A percentile compares a stretch with the other conserved stretches of the same genome.
Conservation (phyloP, 2,888 invertebrate species). For the Sarcophaga variegata region DNA sequence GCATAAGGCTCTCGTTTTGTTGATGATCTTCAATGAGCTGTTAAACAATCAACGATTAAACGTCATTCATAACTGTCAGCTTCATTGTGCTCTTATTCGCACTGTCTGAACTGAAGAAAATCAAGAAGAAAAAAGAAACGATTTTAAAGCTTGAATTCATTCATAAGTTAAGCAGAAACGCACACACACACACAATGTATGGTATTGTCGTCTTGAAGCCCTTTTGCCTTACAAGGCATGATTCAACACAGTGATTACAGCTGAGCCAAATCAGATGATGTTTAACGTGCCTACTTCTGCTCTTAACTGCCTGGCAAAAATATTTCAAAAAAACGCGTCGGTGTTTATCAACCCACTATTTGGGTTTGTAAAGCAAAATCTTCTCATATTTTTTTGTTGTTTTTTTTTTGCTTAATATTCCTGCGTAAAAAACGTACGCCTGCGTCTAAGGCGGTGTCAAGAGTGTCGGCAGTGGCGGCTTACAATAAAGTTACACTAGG, state of each 20-base stretch:
- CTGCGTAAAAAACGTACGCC: conserved; percentile 41
- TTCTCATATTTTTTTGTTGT: neutral
- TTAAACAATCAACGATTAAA: conserved; percentile 69
- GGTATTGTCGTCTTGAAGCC: neutral
- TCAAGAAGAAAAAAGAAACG: neutral
- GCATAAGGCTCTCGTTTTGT: conserved; percentile 18
- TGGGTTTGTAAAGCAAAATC: conserved; percentile 53
- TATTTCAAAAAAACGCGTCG: conserved; percentile 53
- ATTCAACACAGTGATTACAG: conserved; percentile 7
- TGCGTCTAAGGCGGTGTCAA: conserved; percentile 47
- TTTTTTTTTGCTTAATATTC: neutral
- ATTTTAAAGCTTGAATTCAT: conserved; percentile 40
- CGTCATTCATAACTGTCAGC: conserved; percentile 67
- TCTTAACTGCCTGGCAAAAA: conserved; percentile 19
- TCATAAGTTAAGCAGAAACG: conserved; percentile 44
- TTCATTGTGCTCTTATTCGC: conserved; percentile 1
- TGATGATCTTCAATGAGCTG: conserved; percentile 69
- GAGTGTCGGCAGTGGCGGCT: conserved; percentile 50
- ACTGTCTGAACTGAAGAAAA: neutral
- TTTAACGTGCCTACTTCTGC: conserved; percentile 32
- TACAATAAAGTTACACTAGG: conserved; percentile 62
- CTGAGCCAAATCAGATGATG: neutral
- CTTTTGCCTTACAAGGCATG: conserved; percentile 28
- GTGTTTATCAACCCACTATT: conserved; percentile 68
- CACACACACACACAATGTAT: neutral